These are phyloP conservation scores for Baryphthengus martii DNA, from an alignment of 2,113 vertebrate genomes.

Conservation along the genomic window DNA sequence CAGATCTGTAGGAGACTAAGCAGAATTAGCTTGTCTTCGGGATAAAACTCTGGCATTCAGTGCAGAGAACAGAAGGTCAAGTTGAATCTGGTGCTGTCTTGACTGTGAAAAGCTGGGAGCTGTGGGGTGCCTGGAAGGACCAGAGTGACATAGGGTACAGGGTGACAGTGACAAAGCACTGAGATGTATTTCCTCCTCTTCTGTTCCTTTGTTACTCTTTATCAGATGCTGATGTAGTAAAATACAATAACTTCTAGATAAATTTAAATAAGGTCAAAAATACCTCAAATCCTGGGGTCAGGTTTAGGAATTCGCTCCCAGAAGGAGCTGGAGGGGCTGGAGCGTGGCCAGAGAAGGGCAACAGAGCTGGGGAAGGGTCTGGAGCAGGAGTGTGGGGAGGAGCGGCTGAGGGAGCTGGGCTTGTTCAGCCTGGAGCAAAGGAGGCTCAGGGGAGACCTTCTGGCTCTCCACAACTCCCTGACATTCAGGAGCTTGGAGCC, in stretches of 20 bases:
- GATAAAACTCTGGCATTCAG: neutral
- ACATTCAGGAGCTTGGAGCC: too few species aligned
- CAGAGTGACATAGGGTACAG: neutral
- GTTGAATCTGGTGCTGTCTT: neutral
- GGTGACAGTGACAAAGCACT: neutral
- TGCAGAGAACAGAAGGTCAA: neutral
- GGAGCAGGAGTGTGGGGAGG: too few species aligned
- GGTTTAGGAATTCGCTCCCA: too few species aligned
- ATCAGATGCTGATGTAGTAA: neutral
- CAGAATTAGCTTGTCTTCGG: neutral
- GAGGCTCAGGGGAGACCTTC: too few species aligned
- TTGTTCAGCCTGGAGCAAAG: too few species aligned
- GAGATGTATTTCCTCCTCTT: neutral
- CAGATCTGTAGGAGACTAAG: neutral
- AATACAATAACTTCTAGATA: neutral
- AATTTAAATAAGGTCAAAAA: neutral
- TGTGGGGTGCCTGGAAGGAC: neutral
- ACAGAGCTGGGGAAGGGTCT: too few species aligned
- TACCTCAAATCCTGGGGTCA: too few species aligned
- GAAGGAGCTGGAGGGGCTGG: too few species aligned
- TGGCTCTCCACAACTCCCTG: too few species aligned
- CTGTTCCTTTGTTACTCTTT: too few species aligned
- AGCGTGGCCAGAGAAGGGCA: too few species aligned
- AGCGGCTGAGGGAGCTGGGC: too few species aligned
- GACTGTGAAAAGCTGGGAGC: neutral